Percentiles rank a stretch among this genome's conserved stretches.
Evolutionary conservation across 2,888 invertebrate genomes (phyloP).

Genomic region (Leptarthrus brevirostris): DNA sequence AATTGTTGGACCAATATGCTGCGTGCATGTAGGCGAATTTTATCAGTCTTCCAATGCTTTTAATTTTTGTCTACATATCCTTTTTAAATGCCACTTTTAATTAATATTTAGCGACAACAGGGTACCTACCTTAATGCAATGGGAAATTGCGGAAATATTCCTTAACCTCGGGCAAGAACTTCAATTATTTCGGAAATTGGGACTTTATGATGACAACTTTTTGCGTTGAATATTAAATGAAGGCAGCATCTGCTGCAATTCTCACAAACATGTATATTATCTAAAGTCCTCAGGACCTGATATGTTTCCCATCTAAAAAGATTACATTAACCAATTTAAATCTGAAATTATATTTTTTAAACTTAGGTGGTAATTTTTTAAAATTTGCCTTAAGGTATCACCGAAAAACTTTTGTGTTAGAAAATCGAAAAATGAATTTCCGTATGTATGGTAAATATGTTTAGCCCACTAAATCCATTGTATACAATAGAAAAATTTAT

Average conservation of each 20-base stretch:
- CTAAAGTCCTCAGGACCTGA: too few relatives aligned
- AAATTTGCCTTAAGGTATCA: too few relatives aligned
- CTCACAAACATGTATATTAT: not conserved
- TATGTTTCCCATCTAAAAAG: too few relatives aligned
- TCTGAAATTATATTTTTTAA: too few relatives aligned
- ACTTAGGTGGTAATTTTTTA: too few relatives aligned
- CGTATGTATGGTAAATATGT: too few relatives aligned
- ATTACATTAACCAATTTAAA: too few relatives aligned
- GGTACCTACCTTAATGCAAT: not conserved
- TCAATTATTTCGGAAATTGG: not conserved
- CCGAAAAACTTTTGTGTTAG: too few relatives aligned
- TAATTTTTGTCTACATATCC: not conserved
- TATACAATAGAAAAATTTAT: too few relatives aligned
- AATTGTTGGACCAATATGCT: constrained; percentile 31
- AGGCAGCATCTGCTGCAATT: not conserved
- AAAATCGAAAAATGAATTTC: too few relatives aligned
- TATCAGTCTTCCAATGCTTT: constrained; percentile 7
- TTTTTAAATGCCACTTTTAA: not conserved
- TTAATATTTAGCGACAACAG: not conserved
- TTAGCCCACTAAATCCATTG: too few relatives aligned
- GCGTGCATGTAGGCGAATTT: constrained; percentile 9
- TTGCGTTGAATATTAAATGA: not conserved
- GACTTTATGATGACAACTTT: too few relatives aligned
- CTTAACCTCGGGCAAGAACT: not conserved
- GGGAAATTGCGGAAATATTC: not conserved